These are phyloP conservation scores for Aphaenogaster rudis DNA, from an alignment of 1,140 invertebrate genomes.

Conservation along the genomic window DNA sequence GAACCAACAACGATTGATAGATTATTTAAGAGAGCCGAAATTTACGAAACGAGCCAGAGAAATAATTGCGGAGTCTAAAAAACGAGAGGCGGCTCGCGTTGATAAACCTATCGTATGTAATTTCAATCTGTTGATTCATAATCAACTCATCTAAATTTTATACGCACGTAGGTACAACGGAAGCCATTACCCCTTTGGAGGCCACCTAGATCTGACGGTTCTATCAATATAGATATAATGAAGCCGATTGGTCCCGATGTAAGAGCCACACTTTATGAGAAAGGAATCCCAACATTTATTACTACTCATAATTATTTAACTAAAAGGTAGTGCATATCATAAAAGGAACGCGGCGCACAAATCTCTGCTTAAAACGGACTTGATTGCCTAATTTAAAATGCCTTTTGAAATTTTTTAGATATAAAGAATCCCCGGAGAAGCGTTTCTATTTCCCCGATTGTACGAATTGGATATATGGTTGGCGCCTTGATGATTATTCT, in stretches of 20 bases:
- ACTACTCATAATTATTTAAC: conserved; percentile 76
- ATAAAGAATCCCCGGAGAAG: conserved; percentile 79
- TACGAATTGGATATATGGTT: conserved; percentile 81
- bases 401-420: conserved; percentile 69
- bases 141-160: not conserved
- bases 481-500: conserved; percentile 80
- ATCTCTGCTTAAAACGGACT: not conserved
- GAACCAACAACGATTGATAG: conserved; percentile 77
- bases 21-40: conserved; percentile 70
- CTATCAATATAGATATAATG: conserved; percentile 72
- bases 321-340: conserved; percentile 72
- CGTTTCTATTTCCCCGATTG: conserved; percentile 81
- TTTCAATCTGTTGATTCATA: not conserved
- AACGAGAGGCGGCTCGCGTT: conserved; percentile 17
- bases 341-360: not conserved
- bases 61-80: conserved; percentile 39
- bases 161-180: conserved; percentile 56
- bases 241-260: conserved; percentile 73
- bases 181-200: conserved; percentile 71
- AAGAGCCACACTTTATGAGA: conserved; percentile 75
- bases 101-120: not conserved
- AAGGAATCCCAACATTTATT: conserved; percentile 71
- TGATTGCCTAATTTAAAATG: conserved; percentile 5
- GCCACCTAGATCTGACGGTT: conserved; percentile 56
- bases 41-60: conserved; percentile 46